phyloP scores from a whole-genome alignment of 2,888 invertebrate species.

The Stenotaenia linearis region DNA sequence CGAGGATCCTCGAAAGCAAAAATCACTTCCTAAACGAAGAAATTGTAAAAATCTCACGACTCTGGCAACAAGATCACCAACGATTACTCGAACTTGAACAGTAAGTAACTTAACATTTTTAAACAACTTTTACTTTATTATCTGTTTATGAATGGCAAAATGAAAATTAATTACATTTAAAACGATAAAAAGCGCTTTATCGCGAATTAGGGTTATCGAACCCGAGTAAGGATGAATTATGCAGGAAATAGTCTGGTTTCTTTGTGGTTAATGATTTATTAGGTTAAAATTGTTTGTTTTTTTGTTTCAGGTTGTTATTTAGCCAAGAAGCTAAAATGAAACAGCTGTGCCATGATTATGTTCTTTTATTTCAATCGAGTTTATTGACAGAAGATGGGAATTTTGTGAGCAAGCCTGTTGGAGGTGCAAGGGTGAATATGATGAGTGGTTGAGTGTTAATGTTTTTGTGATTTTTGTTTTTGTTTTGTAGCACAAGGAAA shows the following conservation, averaged over 20 bases:
- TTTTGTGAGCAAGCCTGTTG: not conserved
- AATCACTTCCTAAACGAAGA: conserved; percentile 52
- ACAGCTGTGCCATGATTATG: conserved; percentile 50
- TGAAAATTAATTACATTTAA: too few species aligned
- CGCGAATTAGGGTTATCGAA: too few species aligned
- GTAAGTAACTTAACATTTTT: not conserved
- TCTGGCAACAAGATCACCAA: conserved; percentile 45
- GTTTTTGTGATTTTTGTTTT: not conserved
- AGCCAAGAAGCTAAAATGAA: conserved; percentile 47
- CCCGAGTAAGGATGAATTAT: not conserved
- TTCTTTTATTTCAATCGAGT: conserved; percentile 51
- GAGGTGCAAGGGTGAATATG: not conserved
- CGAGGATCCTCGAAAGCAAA: conserved; percentile 46
- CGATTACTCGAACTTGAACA: not conserved
- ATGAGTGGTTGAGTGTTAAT: not conserved
- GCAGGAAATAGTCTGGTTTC: not conserved
- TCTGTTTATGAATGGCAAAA: too few species aligned
- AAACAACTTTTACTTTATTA: too few species aligned
- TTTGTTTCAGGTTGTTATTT: conserved; percentile 43
- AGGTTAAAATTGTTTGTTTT: not conserved
- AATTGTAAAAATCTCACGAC: conserved; percentile 48
- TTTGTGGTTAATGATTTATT: not conserved
- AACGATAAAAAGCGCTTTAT: too few species aligned
- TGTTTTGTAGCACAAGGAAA: conserved; percentile 48
- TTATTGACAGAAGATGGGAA: not conserved